phyloP scores from a whole-genome alignment of 2,797 vertebrate genomes.

The Peromyscus melanophrys region DNA sequence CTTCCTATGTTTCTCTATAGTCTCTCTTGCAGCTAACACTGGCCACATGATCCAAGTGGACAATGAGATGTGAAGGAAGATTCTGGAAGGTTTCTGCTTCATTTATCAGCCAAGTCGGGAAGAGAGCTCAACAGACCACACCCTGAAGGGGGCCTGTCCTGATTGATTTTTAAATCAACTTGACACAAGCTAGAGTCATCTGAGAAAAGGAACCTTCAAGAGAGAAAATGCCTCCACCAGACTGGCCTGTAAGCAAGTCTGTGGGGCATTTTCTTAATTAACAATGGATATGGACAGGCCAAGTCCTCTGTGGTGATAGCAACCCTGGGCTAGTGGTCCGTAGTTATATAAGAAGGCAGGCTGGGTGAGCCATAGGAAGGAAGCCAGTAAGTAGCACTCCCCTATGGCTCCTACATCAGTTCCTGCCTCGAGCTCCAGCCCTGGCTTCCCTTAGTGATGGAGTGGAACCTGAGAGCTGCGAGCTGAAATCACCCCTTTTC shows the following conservation, averaged over 20 bases:
- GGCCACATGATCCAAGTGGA: background rate
- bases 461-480: too few relatives aligned
- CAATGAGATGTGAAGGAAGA: background rate
- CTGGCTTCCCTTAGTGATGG: background rate
- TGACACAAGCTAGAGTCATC: background rate
- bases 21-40: background rate
- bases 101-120: too few relatives aligned
- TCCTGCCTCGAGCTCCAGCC: background rate
- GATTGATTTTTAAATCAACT: background rate
- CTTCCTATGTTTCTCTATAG: background rate
- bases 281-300: background rate
- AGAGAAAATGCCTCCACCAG: background rate
- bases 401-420: background rate
- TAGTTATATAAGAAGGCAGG: background rate
- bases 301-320: background rate
- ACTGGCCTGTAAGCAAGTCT: background rate
- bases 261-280: background rate
- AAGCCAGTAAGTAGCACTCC: background rate
- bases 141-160: background rate
- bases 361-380: background rate
- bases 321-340: background rate
- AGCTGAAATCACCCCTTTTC: background rate
- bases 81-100: background rate
- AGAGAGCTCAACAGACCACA: background rate
- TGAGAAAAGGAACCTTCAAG: background rate